Conservation (phyloP, 2,113 vertebrate genomes). For the Pseudonaja textilis region DNA sequence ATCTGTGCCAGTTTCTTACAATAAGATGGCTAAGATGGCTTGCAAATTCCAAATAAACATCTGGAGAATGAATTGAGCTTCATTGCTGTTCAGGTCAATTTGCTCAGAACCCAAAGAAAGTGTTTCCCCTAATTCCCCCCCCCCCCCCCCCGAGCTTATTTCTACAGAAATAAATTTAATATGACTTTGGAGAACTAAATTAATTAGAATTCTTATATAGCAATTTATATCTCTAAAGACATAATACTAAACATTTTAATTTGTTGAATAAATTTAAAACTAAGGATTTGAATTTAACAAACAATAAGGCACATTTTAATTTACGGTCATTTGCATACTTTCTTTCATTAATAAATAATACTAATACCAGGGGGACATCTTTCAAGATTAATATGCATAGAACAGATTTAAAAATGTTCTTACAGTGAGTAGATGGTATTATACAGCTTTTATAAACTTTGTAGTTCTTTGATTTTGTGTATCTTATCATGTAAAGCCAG, state of each 20-base stretch:
- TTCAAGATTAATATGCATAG: neutral
- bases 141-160: neutral
- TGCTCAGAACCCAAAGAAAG: neutral
- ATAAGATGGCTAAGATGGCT: neutral
- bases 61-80: neutral
- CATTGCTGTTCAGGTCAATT: neutral
- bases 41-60: neutral
- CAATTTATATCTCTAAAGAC: neutral
- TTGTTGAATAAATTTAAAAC: neutral
- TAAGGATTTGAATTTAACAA: neutral
- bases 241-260: neutral
- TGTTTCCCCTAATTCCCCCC: too few species aligned
- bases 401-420: neutral
- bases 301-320: neutral
- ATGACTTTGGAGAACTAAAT: neutral
- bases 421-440: neutral
- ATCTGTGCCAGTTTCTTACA: neutral
- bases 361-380: neutral
- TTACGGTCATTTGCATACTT: neutral
- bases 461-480: neutral
- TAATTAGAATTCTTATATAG: neutral
- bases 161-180: neutral
- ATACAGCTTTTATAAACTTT: neutral
- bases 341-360: neutral
- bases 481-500: neutral